These are phyloP conservation scores for Tetheella fluctuosa DNA, from an alignment of 2,888 invertebrate genomes.

Conservation along the genomic window DNA sequence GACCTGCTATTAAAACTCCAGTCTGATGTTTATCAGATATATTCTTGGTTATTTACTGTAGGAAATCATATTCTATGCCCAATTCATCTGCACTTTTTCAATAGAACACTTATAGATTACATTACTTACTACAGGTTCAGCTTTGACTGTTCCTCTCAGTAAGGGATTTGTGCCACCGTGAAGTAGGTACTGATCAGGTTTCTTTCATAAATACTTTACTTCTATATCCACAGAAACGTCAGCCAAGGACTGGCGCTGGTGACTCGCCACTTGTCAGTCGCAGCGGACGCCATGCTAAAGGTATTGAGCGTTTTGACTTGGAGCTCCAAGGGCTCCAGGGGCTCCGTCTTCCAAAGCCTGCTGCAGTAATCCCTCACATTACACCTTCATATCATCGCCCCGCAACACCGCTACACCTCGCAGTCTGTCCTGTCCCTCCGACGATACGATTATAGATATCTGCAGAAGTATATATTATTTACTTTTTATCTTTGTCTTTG, in stretches of 20 bases:
- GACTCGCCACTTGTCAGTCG: conserved; percentile 82
- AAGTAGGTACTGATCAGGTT: no score
- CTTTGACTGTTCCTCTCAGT: background rate
- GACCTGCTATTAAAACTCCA: no score
- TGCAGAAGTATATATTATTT: background rate
- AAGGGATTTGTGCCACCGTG: no score
- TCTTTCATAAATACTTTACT: background rate
- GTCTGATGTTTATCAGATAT: no score
- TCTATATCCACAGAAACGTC: conserved; percentile 67
- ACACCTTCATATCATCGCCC: background rate
- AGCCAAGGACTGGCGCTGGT: conserved; percentile 79
- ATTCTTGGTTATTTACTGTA: no score
- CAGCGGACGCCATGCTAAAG: conserved; percentile 87
- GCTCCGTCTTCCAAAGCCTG: background rate
- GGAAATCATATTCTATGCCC: no score
- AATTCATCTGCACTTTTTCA: no score
- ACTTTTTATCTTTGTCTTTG: no score
- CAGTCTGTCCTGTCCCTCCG: background rate
- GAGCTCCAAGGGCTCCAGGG: background rate
- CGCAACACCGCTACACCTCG: background rate
- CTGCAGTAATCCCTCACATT: background rate
- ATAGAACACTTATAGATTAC: no score
- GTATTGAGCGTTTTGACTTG: conserved; percentile 63
- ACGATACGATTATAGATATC: conserved; percentile 4
- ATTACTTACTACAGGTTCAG: no score